phyloP scores from a whole-genome alignment of 2,888 invertebrate genomes.

The Pegoplata infirma region DNA sequence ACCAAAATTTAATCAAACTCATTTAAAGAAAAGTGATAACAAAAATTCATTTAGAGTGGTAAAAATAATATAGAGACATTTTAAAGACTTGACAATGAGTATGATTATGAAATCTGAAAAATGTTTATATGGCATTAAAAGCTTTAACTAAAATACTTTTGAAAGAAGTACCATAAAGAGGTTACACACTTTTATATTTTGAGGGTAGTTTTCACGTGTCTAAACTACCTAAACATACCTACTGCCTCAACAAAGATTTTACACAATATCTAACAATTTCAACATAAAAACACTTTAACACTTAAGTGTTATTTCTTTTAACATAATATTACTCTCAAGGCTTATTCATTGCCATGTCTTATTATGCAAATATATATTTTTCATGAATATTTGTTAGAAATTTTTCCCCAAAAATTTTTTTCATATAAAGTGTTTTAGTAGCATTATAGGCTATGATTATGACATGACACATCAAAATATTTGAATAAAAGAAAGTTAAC shows the following conservation, averaged over 20 bases:
- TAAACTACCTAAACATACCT: slow-evolving; percentile 17
- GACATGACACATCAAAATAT: neutral
- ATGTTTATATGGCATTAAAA: slow-evolving; percentile 23
- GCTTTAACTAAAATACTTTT: slow-evolving; percentile 9
- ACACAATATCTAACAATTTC: neutral
- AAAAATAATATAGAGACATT: neutral
- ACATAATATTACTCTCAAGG: neutral
- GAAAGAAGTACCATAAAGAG: no score
- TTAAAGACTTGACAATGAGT: slow-evolving; percentile 7
- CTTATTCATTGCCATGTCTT: slow-evolving; percentile 6
- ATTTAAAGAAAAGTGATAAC: neutral
- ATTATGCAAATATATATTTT: slow-evolving; percentile 23
- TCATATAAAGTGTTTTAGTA: neutral
- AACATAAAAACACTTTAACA: slow-evolving; percentile 11
- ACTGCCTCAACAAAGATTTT: neutral
- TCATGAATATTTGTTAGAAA: neutral
- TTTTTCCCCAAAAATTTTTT: no score
- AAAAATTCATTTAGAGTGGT: neutral
- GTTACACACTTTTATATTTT: neutral
- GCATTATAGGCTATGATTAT: neutral
- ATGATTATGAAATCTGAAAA: slow-evolving; percentile 4
- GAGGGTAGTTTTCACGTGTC: slow-evolving; percentile 31
- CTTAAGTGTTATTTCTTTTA: neutral
- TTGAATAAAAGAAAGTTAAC: neutral
- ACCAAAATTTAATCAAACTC: neutral